Percentiles rank a stretch among this genome's conserved stretches.
Evolutionary conservation across 2,888 invertebrate genomes (phyloP).

Genomic region (Argyresthia albistria): DNA sequence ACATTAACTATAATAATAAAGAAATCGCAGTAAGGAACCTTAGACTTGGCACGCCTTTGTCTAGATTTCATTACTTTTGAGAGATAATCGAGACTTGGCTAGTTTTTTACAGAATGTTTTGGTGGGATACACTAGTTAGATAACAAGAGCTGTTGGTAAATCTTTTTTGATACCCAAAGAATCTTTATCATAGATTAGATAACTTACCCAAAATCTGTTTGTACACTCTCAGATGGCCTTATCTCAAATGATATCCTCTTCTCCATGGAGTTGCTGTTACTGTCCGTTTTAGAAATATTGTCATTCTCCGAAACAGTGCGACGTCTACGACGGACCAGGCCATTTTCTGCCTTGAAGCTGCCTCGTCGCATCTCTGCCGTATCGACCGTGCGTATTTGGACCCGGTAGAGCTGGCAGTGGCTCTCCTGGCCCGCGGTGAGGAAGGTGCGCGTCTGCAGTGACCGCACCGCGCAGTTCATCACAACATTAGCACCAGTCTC

Average conservation of each 20-base stretch:
- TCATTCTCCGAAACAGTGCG: constrained; percentile 71
- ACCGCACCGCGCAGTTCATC: constrained; percentile 90
- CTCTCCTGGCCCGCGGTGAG: constrained; percentile 94
- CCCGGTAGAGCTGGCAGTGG: constrained; percentile 88
- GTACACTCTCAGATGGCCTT: constrained; percentile 84
- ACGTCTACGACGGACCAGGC: constrained; percentile 49
- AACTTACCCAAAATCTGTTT: constrained; percentile 84
- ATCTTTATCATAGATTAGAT: no score
- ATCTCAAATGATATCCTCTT: constrained; percentile 82
- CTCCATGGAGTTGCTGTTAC: constrained; percentile 51
- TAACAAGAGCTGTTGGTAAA: no score
- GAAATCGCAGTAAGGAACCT: no score
- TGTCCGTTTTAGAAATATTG: constrained; percentile 56
- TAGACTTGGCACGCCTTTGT: no score
- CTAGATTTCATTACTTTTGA: no score
- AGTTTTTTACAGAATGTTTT: no score
- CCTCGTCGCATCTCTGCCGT: constrained; percentile 71
- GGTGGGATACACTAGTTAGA: no score
- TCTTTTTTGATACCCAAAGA: no score
- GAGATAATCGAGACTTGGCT: no score
- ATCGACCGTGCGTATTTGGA: constrained; percentile 72
- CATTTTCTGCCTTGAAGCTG: constrained; percentile 66
- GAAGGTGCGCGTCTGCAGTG: constrained; percentile 81
- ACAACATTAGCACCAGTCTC: constrained; percentile 92
- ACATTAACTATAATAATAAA: no score